Evolutionary conservation across 2,113 vertebrate genomes (phyloP), one percentile per base, ranked within the genome.

Genomic region (Centropristis striata): DNA sequence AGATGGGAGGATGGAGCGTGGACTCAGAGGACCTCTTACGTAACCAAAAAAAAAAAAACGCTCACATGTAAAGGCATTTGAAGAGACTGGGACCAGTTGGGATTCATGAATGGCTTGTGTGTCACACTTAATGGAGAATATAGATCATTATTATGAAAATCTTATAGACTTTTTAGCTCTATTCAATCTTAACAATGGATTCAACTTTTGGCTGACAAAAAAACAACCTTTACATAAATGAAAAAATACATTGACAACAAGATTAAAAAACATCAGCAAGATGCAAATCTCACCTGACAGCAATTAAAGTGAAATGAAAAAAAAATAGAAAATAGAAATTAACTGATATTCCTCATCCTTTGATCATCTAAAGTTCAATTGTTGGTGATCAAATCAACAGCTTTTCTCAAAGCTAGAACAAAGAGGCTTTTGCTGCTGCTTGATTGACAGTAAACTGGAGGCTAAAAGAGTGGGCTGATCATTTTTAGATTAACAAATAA

Each of bases 21-120:
- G 28, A 18, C 42, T 71, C 60, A 58, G 36, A 66, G 47, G 1
- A 80, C 36, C 13, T 80, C 65, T 90, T 87, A 78, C 8, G 12
- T 75, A 86, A 90, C 41, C 37, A 28, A 54, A 25, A 14, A 8
- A 65, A 25, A 15, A 60, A 39, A 37, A 54, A 4, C 9, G 0
- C 21, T n/a, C 10, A 61, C 5, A 5, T 0, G 32, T 4, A 10
- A 25, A 14, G 9, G 7, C 18, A 41, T 55, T 42, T 54, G 11
- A 59, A 57, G 5, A 58, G 15, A 50, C 9, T 50, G 6, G 27
- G 3, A 49, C 20, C 59, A 37, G 14, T 55, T 39, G 42, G 15
- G 18, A 78, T 74, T 23, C n/a, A 49, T 39, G 14, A 44, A 46
- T 53, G 39, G n/a, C 1, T 78, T 27, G 6, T 54, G 47, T 27